Percentiles rank a stretch among this genome's conserved stretches.
These are phyloP conservation scores for Sebastes aleutianus DNA, from an alignment of 2,797 vertebrate species.

Conservation along the genomic window DNA sequence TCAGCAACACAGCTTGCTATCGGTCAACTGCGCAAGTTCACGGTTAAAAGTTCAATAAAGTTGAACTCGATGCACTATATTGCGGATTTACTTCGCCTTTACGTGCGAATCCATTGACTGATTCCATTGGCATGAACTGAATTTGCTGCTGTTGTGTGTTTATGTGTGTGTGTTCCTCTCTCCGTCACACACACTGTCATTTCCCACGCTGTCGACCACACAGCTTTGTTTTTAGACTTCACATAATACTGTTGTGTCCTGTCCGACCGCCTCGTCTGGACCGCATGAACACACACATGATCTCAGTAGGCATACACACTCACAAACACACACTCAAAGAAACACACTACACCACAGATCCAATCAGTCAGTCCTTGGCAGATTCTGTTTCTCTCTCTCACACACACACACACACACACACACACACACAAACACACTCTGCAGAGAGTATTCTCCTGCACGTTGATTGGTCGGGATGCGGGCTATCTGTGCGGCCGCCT, in stretches of 20 bases:
- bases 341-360: slow-evolving; percentile 36
- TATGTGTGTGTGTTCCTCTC: not conserved
- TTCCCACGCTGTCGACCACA: slow-evolving; percentile 61
- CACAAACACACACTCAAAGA: slow-evolving; percentile 15
- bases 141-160: not conserved
- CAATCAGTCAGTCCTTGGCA: slow-evolving; percentile 29
- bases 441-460: slow-evolving; percentile 52
- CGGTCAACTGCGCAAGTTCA: fast-evolving
- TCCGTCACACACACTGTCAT: slow-evolving; percentile 20
- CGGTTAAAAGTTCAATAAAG: not conserved
- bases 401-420: not conserved
- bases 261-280: slow-evolving; percentile 44
- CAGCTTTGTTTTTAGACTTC: slow-evolving; percentile 61
- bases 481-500: slow-evolving; percentile 72
- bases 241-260: slow-evolving; percentile 58
- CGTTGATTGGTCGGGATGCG: slow-evolving; percentile 58
- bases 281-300: slow-evolving; percentile 13
- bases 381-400: slow-evolving; percentile 8
- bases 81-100: not conserved
- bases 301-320: not conserved
- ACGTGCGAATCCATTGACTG: fast-evolving
- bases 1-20: not conserved
- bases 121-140: not conserved
- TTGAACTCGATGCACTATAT: not conserved
- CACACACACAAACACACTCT: not conserved